These are phyloP conservation scores for Symphodus melops DNA, from an alignment of 2,113 vertebrate genomes.

Conservation along the genomic window DNA sequence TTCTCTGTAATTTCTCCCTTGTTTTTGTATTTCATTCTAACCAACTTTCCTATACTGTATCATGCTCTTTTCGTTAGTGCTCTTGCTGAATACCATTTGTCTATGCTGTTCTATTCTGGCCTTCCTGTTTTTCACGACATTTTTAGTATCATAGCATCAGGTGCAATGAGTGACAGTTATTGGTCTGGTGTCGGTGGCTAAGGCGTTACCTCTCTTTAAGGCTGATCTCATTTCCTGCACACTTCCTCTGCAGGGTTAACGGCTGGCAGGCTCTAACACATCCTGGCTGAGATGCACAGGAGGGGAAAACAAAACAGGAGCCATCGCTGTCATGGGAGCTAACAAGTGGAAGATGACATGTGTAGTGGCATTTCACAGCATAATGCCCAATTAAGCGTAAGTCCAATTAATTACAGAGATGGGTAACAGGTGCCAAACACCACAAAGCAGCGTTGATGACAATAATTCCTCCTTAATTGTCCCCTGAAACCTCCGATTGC, in stretches of 20 bases:
- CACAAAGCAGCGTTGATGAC: conserved; percentile 10
- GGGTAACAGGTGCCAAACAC: conserved; percentile 15
- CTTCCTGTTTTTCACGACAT: conserved; percentile 61
- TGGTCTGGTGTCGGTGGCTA: conserved; percentile 77
- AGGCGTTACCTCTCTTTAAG: conserved; percentile 75
- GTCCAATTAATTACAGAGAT: conserved; percentile 16
- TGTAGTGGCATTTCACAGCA: conserved; percentile 33
- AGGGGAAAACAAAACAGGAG: conserved; percentile 53
- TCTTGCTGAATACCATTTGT: not conserved
- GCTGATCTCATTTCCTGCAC: conserved; percentile 82
- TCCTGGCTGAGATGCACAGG: conserved; percentile 57
- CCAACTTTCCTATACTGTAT: not conserved
- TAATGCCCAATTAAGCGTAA: conserved; percentile 22
- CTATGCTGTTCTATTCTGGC: conserved; percentile 39
- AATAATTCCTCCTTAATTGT: conserved; percentile 29
- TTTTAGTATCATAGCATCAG: conserved; percentile 68
- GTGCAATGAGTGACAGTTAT: conserved; percentile 81
- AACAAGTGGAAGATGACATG: conserved; percentile 38
- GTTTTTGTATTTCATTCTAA: conserved; percentile 12
- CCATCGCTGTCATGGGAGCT: conserved; percentile 37
- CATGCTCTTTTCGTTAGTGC: conserved; percentile 5
- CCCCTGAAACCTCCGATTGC: not conserved
- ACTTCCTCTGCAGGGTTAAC: conserved; percentile 79
- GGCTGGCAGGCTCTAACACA: conserved; percentile 64
- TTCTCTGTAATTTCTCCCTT: not conserved